Base-by-base conservation (phyloP, 2,888 invertebrate genomes). In the Campoletis raptor region DNA sequence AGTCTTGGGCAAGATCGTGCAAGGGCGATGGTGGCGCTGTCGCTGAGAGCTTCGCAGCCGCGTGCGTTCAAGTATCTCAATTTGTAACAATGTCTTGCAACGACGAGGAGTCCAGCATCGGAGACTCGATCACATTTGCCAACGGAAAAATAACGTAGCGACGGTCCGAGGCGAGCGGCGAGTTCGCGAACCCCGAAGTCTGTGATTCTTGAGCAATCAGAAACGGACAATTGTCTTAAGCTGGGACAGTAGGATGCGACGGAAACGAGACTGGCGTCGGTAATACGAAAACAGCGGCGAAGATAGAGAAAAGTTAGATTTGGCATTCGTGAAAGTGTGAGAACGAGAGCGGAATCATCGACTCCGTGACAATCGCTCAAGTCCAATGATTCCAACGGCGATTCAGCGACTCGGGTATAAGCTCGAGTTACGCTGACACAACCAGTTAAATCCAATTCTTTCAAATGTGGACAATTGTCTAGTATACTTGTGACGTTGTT, bases 101-200 rank as follows among this genome's bases (percentile, higher is more conserved):
- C 96, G 54, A 98, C 97, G 89, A 98, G 96, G 2, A 99, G 95
- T 0, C 98, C 98, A 0, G 98, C 98, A 93, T 99, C 99, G 54
- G 97, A 98, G 3, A 99, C 97, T 94, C 97, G 97, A 89, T 98
- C 98, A 95, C 99, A 99, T 94, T 99, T 99, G 30, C 98, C 98
- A 40, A 98, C 98, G 40, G 98, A 98, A 18, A 99, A 96, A 94
- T 99, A 99, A 24, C 98, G 96, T 88, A 99, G 94, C n/a, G 97
- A 98, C 0, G 98, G 97, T 1, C 98, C 98, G 37, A 99, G 95
- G 92, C 98, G 95, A 0, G 93, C 97, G 12, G 98, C 98, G 85
- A 99, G 94, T 94, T 98, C 98, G 92, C 98, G 97, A 48, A 98
- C 95, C 0, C 98, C 98, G 92, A 98, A 98, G 94, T 99, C 98